A percentile compares a stretch with the other conserved stretches of the same genome.
Conservation (phyloP, 2,113 vertebrate species). For the Mellivora capensis region DNA sequence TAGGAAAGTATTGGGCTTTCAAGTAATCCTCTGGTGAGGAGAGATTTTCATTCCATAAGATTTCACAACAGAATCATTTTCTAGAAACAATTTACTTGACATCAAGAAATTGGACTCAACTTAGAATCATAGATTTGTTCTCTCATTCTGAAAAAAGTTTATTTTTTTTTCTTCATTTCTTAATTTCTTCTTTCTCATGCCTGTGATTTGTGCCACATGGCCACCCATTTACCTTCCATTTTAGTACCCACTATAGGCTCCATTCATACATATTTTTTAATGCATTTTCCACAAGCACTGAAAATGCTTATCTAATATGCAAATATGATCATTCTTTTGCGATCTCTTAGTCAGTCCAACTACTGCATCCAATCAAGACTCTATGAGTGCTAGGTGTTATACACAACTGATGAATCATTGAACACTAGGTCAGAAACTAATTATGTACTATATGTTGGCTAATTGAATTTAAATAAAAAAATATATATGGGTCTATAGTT, state of each 20-base stretch:
- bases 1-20: neutral
- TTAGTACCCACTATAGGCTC: neutral
- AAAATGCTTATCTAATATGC: neutral
- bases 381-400: neutral
- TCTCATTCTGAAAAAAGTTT: neutral
- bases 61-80: neutral
- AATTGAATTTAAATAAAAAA: too few relatives aligned
- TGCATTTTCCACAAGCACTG: neutral
- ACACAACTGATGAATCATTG: too few relatives aligned
- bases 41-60: neutral
- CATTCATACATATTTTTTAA: neutral
- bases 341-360: neutral
- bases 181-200: neutral
- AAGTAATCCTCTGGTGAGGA: neutral
- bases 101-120: neutral
- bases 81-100: neutral
- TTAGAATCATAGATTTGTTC: neutral
- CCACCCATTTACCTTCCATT: neutral
- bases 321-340: neutral
- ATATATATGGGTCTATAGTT: too few relatives aligned
- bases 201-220: neutral
- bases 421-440: too few relatives aligned
- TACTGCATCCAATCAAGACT: neutral
- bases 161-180: neutral
- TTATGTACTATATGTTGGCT: too few relatives aligned